A percentile compares a stretch with the other conserved stretches of the same genome.
These are phyloP conservation scores for Chaetorhynchus papuensis DNA, from an alignment of 2,113 vertebrate species.

Conservation along the genomic window DNA sequence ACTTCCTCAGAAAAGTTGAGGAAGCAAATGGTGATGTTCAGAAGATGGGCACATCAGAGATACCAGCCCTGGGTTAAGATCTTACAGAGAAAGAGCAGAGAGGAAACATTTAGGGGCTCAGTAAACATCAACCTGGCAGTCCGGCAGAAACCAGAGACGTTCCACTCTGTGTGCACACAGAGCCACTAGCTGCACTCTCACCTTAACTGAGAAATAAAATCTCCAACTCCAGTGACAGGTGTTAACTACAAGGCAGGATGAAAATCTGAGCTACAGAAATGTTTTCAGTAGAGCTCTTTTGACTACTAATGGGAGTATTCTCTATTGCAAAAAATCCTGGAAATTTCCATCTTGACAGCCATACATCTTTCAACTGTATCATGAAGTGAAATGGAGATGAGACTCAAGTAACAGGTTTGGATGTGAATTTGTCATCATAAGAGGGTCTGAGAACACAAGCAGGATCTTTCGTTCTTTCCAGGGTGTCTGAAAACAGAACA, in stretches of 20 bases:
- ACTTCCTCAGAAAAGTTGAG: not conserved
- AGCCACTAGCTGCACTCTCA: not conserved
- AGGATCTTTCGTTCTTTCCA: not conserved
- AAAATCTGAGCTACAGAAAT: not conserved
- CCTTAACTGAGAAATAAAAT: not conserved
- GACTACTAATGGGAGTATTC: not conserved
- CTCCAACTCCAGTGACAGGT: not conserved
- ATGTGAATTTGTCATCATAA: not conserved
- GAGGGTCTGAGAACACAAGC: not conserved
- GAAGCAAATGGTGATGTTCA: not conserved
- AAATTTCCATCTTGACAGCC: not conserved
- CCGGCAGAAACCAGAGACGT: not conserved
- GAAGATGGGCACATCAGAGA: not conserved
- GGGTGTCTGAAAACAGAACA: not conserved
- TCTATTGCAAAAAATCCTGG: not conserved
- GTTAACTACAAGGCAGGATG: not conserved
- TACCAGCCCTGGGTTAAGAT: not conserved
- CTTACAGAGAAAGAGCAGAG: not conserved
- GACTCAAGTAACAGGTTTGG: not conserved
- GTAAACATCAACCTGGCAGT: not conserved
- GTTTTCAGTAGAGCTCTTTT: not conserved
- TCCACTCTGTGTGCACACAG: not conserved
- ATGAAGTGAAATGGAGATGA: not conserved
- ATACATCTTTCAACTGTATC: not conserved
- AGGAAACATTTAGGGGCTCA: not conserved